Evolutionary conservation across 2,797 vertebrate species (phyloP).

Genomic region (Sparidentex hasta): DNA sequence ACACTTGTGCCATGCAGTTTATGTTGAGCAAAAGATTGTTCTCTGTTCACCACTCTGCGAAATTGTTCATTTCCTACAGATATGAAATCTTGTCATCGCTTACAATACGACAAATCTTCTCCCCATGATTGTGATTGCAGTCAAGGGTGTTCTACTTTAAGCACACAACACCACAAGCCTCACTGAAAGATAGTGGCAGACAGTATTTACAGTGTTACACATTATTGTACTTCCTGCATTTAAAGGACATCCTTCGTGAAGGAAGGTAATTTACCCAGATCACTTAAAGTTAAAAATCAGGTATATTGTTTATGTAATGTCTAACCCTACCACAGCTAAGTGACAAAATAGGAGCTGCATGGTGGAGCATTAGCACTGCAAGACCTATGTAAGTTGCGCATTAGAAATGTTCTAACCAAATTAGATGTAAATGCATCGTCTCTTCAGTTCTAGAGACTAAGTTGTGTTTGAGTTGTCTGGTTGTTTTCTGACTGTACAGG

Average conservation of each 20-base stretch:
- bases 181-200: no score
- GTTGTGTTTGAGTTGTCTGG: not conserved
- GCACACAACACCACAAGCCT: not conserved
- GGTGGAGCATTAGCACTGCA: not conserved
- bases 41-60: no score
- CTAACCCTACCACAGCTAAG: no score
- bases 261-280: not conserved
- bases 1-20: no score
- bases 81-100: no score
- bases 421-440: not conserved
- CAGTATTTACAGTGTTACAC: no score
- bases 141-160: not conserved
- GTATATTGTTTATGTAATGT: no score
- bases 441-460: not conserved
- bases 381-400: not conserved
- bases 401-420: not conserved
- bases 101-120: no score
- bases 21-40: no score
- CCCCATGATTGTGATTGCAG: no score
- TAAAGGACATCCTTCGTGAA: not conserved
- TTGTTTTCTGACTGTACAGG: constrained; percentile 78
- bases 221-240: not conserved
- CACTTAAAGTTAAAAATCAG: not conserved
- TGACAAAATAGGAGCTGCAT: not conserved
- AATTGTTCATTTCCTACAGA: no score